Percentiles rank a stretch among this genome's conserved stretches.
These are phyloP conservation scores for Oxyteleia sp. DNA, from an alignment of 2,888 invertebrate species.

Conservation along the genomic window DNA sequence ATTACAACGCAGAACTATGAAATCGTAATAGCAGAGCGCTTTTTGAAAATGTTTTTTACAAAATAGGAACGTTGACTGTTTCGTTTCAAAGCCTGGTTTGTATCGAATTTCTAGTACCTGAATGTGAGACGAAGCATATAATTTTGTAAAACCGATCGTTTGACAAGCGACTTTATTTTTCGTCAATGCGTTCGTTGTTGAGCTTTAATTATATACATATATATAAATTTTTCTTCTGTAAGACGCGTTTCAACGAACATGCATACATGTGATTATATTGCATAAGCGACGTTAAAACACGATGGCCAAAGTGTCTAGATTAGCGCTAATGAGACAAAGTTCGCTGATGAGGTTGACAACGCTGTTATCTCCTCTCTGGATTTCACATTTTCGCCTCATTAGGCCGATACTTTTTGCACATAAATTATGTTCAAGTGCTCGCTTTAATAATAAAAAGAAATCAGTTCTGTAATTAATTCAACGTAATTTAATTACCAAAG, in stretches of 20 bases:
- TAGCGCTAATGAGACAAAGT: slow-evolving; percentile 63
- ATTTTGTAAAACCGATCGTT: slow-evolving; percentile 26
- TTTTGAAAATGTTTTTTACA: slow-evolving; percentile 29
- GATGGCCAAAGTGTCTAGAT: slow-evolving; percentile 63
- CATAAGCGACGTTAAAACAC: slow-evolving; percentile 43
- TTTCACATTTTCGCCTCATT: slow-evolving; percentile 35
- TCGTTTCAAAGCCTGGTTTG: slow-evolving; percentile 27
- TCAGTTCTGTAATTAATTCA: not conserved
- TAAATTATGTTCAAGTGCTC: not conserved
- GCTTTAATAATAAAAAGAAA: not conserved
- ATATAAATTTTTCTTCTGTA: no score
- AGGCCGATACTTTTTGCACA: not conserved
- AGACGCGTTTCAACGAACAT: slow-evolving; percentile 6
- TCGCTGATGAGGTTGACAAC: slow-evolving; percentile 64
- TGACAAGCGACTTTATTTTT: no score
- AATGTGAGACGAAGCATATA: slow-evolving; percentile 17
- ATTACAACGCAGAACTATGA: not conserved
- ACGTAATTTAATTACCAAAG: not conserved
- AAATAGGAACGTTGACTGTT: not conserved
- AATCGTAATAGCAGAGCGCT: no score
- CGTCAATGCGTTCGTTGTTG: no score
- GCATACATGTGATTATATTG: slow-evolving; percentile 47
- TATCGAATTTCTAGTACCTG: slow-evolving; percentile 59
- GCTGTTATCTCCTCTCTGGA: slow-evolving; percentile 43
- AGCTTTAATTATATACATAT: no score